These are phyloP conservation scores for Agrochola lota DNA, from an alignment of 2,888 invertebrate species.

Conservation along the genomic window DNA sequence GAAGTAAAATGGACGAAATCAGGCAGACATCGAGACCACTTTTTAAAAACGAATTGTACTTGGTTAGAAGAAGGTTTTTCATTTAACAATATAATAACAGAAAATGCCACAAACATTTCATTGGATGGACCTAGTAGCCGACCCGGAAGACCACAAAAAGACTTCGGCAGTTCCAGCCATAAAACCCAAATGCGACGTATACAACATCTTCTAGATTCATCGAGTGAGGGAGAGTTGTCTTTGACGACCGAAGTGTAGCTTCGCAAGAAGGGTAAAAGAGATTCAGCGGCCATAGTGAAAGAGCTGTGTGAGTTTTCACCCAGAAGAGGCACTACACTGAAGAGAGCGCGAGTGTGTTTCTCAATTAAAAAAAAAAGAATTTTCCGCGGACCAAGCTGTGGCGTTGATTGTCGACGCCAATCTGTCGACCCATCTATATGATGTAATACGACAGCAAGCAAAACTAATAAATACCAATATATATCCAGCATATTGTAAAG, in stretches of 20 bases:
- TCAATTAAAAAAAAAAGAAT: background rate
- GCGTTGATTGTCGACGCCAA: background rate
- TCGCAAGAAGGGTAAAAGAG: background rate
- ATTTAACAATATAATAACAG: background rate
- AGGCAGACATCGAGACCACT: constrained; percentile 4
- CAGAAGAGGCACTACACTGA: background rate
- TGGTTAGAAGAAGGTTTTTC: background rate
- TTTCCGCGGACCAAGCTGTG: background rate
- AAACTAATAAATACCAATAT: too few relatives aligned
- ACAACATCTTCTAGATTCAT: too few relatives aligned
- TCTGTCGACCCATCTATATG: background rate
- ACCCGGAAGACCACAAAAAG: background rate
- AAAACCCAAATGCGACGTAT: background rate
- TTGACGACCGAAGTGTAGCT: background rate
- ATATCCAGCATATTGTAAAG: too few relatives aligned
- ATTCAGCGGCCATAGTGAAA: background rate
- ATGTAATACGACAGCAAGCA: background rate
- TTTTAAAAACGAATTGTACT: background rate
- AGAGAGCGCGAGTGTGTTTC: too few relatives aligned
- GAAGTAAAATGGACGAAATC: constrained; percentile 11
- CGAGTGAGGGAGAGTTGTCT: too few relatives aligned
- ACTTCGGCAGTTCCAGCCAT: background rate
- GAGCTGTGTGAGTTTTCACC: background rate
- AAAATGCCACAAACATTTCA: background rate
- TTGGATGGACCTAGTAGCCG: background rate